Evolutionary conservation across 2,888 invertebrate genomes (phyloP), one percentile per base, ranked within the genome.

Genomic region (Lissocephala sabroskyi): DNA sequence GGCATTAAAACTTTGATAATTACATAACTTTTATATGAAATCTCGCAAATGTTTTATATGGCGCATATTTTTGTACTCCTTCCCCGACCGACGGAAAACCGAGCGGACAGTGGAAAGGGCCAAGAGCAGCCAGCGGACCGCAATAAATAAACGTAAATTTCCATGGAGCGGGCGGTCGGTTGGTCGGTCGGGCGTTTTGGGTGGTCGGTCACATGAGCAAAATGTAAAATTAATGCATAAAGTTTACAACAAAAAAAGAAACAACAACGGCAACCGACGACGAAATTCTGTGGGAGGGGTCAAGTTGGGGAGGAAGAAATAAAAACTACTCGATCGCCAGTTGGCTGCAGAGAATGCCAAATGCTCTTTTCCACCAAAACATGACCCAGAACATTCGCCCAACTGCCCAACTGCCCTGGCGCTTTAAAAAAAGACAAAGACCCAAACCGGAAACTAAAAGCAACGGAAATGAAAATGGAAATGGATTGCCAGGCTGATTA

Each of bases 171-270:
- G 37, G 18, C 29, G 28, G 11, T n/a, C 43, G 37, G 26, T 45
- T 37, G 1, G 18, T 18, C 40, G 16, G 18, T 49, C 49, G n/a
- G n/a, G 29, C 16, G n/a, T n/a, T n/a, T n/a, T n/a, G n/a, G n/a
- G n/a, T n/a, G n/a, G n/a, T n/a, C n/a, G n/a, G n/a, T n/a, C 48
- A 32, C 28, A 43, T 43, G 42, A 52, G 53, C 47, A 70, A 74
- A 74, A 74, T 77, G 71, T 74, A 70, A 77, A 77, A 79, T 75
- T 79, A 79, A 77, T 79, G 79, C 75, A 70, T 70, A 79, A 75
- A 74, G 65, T 74, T 74, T 78, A 60, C 63, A 78, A 56, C 65
- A 53, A 52, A 49, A 57, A 47, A 39, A 43, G 30, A 44, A 68
- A 29, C 47, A 47, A n/a, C 37, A 33, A 44, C 41, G 44, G 29